Base-by-base conservation (phyloP, 2,797 vertebrate species). In the Gephyroberyx darwinii region DNA sequence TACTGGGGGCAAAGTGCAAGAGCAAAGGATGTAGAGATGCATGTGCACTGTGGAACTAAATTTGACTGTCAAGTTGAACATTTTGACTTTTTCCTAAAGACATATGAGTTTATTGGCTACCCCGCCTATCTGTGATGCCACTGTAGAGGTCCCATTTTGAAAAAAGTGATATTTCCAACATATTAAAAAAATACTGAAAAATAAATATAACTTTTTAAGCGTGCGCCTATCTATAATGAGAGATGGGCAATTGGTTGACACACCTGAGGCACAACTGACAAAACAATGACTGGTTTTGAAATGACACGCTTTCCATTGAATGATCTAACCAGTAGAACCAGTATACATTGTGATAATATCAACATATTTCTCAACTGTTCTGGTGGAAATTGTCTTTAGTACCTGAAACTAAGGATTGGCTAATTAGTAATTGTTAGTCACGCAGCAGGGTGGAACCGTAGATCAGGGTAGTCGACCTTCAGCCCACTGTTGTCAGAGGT, bases 311-410 rank as follows among this genome's bases (percentile, higher is more conserved):
- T 30, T 30, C 39, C 33, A 8, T 30, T 19, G 16, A 74, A 47
- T 31, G 17, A 30, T 19, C 17, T 50, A 74, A 88, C 89, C 43
- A 65, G 86, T 75, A 13, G 14, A 81, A 71, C 86, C 71, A 62
- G 84, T 80, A 20, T 14, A 39, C 31, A 1, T 75, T 62, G 51
- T 79, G 74, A 75, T 80, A 77, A 69, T 69, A 77, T 84, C 77
- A 82, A 80, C 79, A 85, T 62, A 65, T 77, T 58, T 67, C 12
- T 17, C 61, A 74, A 41, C 74, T 31, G n/a, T 31, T 58, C 8
- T n/a, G 39, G 58, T 69, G 53, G 4, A 55, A 51, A 14, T 57
- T 50, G 0, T 30, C 17, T 31, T 50, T 39, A 67, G 47, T 69
- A 20, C 8, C 13, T 31, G 8, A 26, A 70, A 72, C 53, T 5